Conservation (phyloP, 2,797 vertebrate species). For the Enteromius fasciolatus region DNA sequence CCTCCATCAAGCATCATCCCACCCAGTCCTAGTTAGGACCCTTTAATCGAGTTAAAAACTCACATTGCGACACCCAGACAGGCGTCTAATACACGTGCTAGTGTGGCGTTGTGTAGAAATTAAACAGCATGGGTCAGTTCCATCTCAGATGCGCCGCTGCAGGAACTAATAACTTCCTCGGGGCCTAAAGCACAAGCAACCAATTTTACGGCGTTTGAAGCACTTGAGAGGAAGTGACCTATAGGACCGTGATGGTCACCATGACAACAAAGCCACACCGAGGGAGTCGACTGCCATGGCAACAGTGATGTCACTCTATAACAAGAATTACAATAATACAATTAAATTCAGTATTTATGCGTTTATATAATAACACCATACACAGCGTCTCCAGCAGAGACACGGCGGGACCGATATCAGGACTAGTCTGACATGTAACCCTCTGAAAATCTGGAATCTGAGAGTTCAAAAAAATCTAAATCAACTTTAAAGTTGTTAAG, state of each 20-base stretch:
- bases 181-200: conserved; percentile 2
- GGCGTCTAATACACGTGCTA: background rate
- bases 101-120: background rate
- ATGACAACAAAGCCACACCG: background rate
- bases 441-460: no score
- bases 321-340: background rate
- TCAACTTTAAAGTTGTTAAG: no score
- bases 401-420: no score
- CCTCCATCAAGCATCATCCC: background rate
- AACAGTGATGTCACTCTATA: background rate
- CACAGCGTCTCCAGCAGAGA: no score
- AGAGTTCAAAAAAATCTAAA: no score
- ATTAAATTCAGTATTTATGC: background rate
- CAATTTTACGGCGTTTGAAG: background rate
- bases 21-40: background rate
- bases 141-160: background rate
- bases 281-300: background rate
- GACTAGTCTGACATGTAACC: no score
- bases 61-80: background rate
- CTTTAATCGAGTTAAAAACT: background rate
- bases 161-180: background rate
- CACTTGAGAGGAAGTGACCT: background rate
- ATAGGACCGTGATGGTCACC: background rate
- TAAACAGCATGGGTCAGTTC: background rate
- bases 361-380: no score